Base-by-base conservation (phyloP, 2,113 vertebrate species). In the Clarias magur region DNA sequence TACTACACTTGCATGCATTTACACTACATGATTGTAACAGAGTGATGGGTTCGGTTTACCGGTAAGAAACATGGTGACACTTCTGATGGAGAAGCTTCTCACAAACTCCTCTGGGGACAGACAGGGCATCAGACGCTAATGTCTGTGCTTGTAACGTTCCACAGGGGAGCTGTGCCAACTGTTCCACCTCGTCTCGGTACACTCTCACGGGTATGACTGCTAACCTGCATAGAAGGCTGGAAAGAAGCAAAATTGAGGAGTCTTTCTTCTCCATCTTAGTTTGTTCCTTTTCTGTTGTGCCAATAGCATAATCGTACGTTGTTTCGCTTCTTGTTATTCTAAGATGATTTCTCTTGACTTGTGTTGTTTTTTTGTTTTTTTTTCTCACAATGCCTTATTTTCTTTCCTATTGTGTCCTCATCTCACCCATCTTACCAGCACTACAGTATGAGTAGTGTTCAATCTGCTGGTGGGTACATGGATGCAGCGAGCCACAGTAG, bases 151-250 rank as follows among this genome's bases (percentile, higher is more conserved):
- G 17, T 67, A 65, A 27, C 1, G 53, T 67, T 34, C 57, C 84
- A 65, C 73, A 79, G 17, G 19, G 84, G 73, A 67, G 60, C 84
- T 34, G 25, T 65, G 65, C 25, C 56, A 7, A 70, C n/a, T 80
- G 54, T 56, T 67, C 34, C 15, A 10, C 38, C 60, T 54, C 21
- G n/a, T 80, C 60, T 67, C 34, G 13, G n/a, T 53, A 23, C n/a
- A 78, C 8, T 27, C 12, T 30, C 67, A 62, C 15, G 53, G 21
- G 23, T 15, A 17, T 27, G 19, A 38, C 48, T 12, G 2, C 42
- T 34, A 79, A 85, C 42, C 60, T 86, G 27, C 75, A 68, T 76
- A 79, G 16, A 54, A 63, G 27, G 19, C 59, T 30, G 73, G 38
- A 85, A 85, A 79, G 8, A 19, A 48, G 53, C 62, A 16, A 75